A percentile compares a stretch with the other conserved stretches of the same genome.
Evolutionary conservation across 2,113 vertebrate species (phyloP).

Genomic region (Phrynosoma platyrhinos): DNA sequence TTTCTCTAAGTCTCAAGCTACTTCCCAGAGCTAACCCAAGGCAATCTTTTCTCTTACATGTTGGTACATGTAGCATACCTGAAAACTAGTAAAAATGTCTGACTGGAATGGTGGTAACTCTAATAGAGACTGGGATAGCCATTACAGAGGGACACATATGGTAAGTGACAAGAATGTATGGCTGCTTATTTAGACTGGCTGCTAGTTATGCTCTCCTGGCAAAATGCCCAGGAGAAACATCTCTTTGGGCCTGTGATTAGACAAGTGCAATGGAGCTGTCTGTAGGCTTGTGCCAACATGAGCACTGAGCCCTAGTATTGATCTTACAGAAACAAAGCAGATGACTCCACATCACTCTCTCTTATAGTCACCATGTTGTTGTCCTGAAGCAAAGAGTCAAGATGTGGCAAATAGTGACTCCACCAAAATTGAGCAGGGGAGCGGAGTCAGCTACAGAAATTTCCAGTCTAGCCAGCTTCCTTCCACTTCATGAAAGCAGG

Average conservation of each 20-base stretch:
- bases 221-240: not conserved
- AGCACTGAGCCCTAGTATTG: not conserved
- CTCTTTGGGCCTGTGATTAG: not conserved
- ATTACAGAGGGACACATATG: not conserved
- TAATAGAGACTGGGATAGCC: not conserved
- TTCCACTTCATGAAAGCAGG: too few species aligned
- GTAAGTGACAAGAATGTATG: not conserved
- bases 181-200: not conserved
- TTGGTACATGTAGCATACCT: not conserved
- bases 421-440: too few species aligned
- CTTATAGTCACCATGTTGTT: too few species aligned
- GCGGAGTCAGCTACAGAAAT: too few species aligned
- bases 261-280: not conserved
- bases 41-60: not conserved
- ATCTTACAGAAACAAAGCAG: not conserved
- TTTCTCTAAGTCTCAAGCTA: not conserved
- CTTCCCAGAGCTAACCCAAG: slow-evolving; percentile 1
- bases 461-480: too few species aligned
- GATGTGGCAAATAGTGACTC: too few species aligned
- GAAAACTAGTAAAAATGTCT: not conserved
- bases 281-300: not conserved
- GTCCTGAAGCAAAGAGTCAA: too few species aligned
- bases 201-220: not conserved
- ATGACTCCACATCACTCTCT: not conserved
- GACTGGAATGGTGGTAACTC: not conserved